Evolutionary conservation across 2,113 vertebrate species (phyloP).

Genomic region (Beaufortia kweichowensis): DNA sequence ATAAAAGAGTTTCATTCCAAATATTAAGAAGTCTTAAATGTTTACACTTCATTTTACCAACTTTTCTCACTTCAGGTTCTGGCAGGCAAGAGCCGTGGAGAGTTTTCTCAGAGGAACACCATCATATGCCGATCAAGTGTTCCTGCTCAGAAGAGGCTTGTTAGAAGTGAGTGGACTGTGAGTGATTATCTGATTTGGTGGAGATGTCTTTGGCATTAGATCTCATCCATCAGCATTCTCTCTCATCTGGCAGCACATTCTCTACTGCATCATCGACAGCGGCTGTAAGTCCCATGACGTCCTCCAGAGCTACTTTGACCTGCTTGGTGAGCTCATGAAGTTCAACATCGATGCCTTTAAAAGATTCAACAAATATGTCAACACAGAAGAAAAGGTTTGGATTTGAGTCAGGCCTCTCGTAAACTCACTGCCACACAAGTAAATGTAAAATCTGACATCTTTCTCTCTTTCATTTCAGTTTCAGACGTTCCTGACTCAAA

Average conservation of each 20-base stretch:
- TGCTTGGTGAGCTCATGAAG: constrained; percentile 98
- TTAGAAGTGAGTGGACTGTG: constrained; percentile 81
- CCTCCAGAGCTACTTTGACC: constrained; percentile 98
- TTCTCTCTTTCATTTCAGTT: constrained; percentile 75
- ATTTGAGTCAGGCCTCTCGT: background rate
- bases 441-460: background rate
- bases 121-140: constrained; percentile 98
- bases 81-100: constrained; percentile 97
- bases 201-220: background rate
- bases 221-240: background rate
- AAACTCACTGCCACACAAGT: background rate
- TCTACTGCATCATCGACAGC: constrained; percentile 98
- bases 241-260: constrained; percentile 81
- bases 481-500: constrained; percentile 94
- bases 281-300: constrained; percentile 96
- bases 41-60: too few relatives aligned
- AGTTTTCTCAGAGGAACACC: constrained; percentile 97
- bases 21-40: too few relatives aligned
- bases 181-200: background rate
- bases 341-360: constrained; percentile 98
- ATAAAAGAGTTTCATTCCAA: too few relatives aligned
- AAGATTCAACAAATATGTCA: constrained; percentile 98
- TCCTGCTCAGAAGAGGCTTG: constrained; percentile 93
- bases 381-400: constrained; percentile 92
- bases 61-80: constrained; percentile 79